Percentiles rank a stretch among this genome's conserved stretches.
Conservation (phyloP, 2,797 vertebrate species). For the Brachymystax lenok region DNA sequence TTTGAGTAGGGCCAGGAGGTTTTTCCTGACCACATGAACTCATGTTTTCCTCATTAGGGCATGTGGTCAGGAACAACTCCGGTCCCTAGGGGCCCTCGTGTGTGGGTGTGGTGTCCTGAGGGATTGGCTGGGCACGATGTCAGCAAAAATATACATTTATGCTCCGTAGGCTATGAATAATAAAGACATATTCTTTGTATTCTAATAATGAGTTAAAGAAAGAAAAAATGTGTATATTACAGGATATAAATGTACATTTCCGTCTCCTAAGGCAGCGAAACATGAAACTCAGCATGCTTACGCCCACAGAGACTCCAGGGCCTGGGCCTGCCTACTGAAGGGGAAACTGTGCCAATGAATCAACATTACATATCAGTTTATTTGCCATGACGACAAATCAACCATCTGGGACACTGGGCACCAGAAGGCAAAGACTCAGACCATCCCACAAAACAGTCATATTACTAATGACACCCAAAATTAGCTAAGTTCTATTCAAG, state of each 20-base stretch:
- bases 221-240: background rate
- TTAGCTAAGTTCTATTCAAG: constrained; percentile 36
- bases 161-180: background rate
- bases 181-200: background rate
- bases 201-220: background rate
- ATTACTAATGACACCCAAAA: constrained; percentile 62
- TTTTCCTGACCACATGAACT: background rate
- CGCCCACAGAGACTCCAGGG: constrained; percentile 21
- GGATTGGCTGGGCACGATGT: background rate
- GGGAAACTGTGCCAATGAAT: constrained; percentile 58
- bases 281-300: constrained; percentile 13
- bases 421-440: constrained; percentile 62
- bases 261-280: constrained; percentile 11
- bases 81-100: background rate
- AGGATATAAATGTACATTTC: background rate
- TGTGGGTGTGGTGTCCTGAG: background rate
- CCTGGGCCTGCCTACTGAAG: constrained; percentile 43
- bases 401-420: constrained; percentile 68
- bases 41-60: background rate
- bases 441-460: constrained; percentile 51
- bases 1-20: too few relatives aligned
- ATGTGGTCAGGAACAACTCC: background rate
- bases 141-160: background rate
- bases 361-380: constrained; percentile 64
- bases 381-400: constrained; percentile 61